Conservation (phyloP, 1,140 invertebrate species). For the Pseudachorutes palmiensis region DNA sequence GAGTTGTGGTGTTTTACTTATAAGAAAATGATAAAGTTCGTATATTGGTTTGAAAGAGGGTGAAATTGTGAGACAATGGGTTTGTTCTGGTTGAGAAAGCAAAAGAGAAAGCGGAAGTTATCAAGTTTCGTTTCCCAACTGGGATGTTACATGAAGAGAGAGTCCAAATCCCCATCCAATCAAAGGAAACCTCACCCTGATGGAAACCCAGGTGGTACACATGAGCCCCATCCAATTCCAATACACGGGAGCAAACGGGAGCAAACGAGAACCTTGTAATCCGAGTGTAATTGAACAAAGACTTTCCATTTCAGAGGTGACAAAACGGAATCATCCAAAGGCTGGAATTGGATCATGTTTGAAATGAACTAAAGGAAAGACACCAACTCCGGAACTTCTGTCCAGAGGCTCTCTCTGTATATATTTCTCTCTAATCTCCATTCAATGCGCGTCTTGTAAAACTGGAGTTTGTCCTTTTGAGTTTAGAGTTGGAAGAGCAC, state of each 20-base stretch:
- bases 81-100: neutral
- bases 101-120: neutral
- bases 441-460: neutral
- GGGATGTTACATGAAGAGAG: neutral
- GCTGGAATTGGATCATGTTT: neutral
- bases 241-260: no score
- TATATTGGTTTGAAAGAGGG: no score
- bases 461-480: neutral
- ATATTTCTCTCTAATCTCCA: no score
- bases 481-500: neutral
- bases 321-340: neutral
- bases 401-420: no score
- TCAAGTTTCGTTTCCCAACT: neutral
- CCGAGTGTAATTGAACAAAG: no score
- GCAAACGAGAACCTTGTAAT: no score
- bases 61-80: neutral
- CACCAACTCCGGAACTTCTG: neutral
- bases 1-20: neutral
- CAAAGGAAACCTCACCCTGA: neutral
- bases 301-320: neutral
- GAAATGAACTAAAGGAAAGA: neutral
- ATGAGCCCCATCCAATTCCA: no score
- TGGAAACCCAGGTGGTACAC: no score
- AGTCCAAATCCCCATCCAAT: neutral
- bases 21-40: neutral